Evolutionary conservation across 2,113 vertebrate genomes (phyloP), one percentile per base, ranked within the genome.

Genomic region (Laterallus jamaicensis): DNA sequence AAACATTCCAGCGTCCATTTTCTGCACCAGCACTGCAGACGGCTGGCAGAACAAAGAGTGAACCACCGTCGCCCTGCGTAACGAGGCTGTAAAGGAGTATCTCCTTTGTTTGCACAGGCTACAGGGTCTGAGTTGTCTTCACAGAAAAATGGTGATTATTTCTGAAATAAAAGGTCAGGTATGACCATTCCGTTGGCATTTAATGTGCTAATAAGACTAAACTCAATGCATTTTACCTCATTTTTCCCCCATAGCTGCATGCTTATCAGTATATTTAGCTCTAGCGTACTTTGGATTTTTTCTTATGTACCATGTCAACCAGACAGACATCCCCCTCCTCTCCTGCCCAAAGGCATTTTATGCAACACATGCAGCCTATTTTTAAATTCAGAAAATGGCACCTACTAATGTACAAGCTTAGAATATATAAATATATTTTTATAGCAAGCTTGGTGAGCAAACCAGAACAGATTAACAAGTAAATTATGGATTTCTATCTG

Each of bases 321-420:
- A 95, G 79, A 97, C 64, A 91, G 82, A 95, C 89, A 97, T 60
- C 85, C 62, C 94, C 87, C 87, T 94, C 93, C 86, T 89, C 92
- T 91, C 86, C 74, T 95, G 84, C 77, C 95, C 89, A 94, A 94
- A 92, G 91, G 93, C 92, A 92, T 91, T 96, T 93, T 95, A 82
- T 92, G 92, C 93, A 95, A 96, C 82, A 95, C 86, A 93, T 63
- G 94, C 77, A 68, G 77, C 55, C 96, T 95, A 96, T 97, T 95
- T 96, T 95, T 91, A 92, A 91, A 92, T 96, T 84, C 95, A 94
- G 93, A 96, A 97, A 91, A 92, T 75, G 80, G 88, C 94, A 97
- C 73, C 93, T 80, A 93, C 90, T 94, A 89, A 93, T 18, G 18
- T 78, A 89, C 90, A 87, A 85, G 92, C 88, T 93, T 75, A 80